Conservation (phyloP, 2,113 vertebrate species). For the Odocoileus hemionus region DNA sequence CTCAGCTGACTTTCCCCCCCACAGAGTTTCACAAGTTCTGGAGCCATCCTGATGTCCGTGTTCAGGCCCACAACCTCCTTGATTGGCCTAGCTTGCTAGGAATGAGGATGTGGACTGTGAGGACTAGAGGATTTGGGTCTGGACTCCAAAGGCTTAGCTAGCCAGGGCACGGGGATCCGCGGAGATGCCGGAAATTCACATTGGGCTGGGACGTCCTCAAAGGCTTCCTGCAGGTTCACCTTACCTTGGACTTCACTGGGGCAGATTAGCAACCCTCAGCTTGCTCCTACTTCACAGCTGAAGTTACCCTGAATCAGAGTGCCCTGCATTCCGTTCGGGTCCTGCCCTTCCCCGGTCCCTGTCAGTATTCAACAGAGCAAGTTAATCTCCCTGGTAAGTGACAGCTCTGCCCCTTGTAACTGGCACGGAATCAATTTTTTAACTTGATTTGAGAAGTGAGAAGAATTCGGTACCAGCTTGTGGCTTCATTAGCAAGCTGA, state of each 20-base stretch:
- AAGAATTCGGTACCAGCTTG: slow-evolving; percentile 20
- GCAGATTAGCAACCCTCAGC: not conserved
- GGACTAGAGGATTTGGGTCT: rapidly evolving
- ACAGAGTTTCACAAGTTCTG: not conserved
- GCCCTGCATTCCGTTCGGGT: not conserved
- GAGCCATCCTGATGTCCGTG: not conserved
- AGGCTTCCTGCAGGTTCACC: not conserved
- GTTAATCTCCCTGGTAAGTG: slow-evolving; percentile 63
- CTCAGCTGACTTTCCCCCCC: not conserved
- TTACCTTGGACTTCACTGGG: not conserved
- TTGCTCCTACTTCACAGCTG: not conserved
- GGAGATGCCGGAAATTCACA: not conserved
- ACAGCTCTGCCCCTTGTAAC: slow-evolving; percentile 55
- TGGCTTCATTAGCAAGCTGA: slow-evolving; percentile 44
- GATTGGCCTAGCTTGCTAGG: not conserved
- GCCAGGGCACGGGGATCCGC: not conserved
- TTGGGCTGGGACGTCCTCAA: not conserved
- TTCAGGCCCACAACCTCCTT: too few relatives aligned
- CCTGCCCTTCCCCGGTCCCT: not conserved
- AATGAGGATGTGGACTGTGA: not conserved
- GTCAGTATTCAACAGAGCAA: slow-evolving; percentile 67
- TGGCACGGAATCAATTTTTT: slow-evolving; percentile 66
- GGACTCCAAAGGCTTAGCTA: not conserved
- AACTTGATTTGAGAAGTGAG: slow-evolving; percentile 61
- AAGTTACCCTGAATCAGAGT: not conserved